Evolutionary conservation across 2,888 invertebrate species (phyloP), one percentile per base, ranked within the genome.

Genomic region (Drosophila meridiana): DNA sequence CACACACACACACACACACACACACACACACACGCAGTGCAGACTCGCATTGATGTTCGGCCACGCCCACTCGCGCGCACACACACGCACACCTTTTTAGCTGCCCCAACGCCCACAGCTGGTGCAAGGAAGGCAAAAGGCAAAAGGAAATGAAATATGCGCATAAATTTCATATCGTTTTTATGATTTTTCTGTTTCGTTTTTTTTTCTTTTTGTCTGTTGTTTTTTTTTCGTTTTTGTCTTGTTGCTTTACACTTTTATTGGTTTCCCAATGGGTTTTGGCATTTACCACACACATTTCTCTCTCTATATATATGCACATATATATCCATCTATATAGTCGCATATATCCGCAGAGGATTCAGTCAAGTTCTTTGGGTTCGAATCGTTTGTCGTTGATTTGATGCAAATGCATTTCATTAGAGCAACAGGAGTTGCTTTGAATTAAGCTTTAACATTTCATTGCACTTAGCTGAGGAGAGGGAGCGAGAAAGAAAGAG

Each of bases 101-200:
- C 36, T 36, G 8, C 32, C 26, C 7, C 36, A 66, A 52, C 57
- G 38, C 38, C 34, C 64, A 34, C 57, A 14, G 55, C 32, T 45
- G 56, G 34, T 48, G 50, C 47, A 64, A 62, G 69, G 71, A 76
- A 62, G 70, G 65, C 72, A 76, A 67, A 69, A 55, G 26, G 72
- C 80, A 55, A 87, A 82, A 80, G 78, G 83, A 90, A 88, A 88
- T 84, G 84, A 87, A 88, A 88, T 87, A 87, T 88, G 87, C 88
- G 87, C 87, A 87, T 88, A 87, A 88, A 88, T 87, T 87, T 87
- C 82, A 87, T 88, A 88, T 87, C 87, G 84, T 85, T 87, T 88
- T 88, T 87, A 88, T 87, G 87, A 87, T 87, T 88, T 87, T 87
- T 73, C 70, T 81, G 69, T 82, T 77, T 76, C 69, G 73, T 47